Evolutionary conservation across 2,113 vertebrate species (phyloP).

Genomic region (Malurus cyaneus): DNA sequence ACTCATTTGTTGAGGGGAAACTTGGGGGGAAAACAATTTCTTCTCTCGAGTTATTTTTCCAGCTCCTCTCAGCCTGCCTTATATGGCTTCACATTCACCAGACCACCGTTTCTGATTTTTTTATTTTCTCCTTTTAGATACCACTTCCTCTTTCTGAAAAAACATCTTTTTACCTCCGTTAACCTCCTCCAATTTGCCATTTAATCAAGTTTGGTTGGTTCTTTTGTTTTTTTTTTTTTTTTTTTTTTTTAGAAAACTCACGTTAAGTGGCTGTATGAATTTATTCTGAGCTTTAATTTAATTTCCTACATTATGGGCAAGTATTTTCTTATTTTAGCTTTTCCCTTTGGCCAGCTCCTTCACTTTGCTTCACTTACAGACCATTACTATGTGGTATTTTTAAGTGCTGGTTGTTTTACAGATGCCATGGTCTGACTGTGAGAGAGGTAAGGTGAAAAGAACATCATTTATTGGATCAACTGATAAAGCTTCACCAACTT

Average conservation of each 20-base stretch:
- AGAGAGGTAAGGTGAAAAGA: not conserved
- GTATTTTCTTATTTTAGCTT: not conserved
- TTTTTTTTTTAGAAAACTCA: not conserved
- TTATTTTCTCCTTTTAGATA: not conserved
- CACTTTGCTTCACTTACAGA: not conserved
- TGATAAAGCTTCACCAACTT: not conserved
- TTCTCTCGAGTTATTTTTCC: not conserved
- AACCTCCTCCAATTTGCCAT: not conserved
- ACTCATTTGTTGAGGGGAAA: not conserved
- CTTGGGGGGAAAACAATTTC: not conserved
- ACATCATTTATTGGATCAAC: not conserved
- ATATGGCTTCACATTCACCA: not conserved
- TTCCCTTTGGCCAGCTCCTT: not conserved
- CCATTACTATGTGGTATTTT: accelerated
- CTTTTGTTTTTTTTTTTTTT: not conserved
- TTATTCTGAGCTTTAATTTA: not conserved
- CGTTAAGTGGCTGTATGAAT: not conserved
- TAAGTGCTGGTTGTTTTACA: not conserved
- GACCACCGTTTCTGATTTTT: not conserved
- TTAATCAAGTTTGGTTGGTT: not conserved
- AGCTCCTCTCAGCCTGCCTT: not conserved
- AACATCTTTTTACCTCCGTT: not conserved
- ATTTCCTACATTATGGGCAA: not conserved
- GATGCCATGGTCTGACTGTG: not conserved
- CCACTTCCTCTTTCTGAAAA: not conserved